Conservation (phyloP, 2,888 invertebrate species). For the Nymphalis c-album region DNA sequence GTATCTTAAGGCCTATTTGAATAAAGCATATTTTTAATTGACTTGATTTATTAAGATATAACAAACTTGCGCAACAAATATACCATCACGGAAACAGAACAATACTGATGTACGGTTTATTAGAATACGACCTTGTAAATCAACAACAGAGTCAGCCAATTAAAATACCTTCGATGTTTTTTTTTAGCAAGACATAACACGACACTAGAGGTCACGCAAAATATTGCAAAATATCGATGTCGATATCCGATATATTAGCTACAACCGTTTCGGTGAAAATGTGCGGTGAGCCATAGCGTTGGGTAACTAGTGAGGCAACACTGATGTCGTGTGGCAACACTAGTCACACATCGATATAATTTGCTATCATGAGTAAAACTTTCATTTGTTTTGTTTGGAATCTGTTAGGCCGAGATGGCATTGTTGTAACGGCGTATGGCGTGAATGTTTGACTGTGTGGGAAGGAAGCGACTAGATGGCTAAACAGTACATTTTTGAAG, state of each 20-base stretch:
- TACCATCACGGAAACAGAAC: too few relatives aligned
- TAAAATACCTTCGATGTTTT: not conserved
- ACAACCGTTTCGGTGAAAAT: constrained; percentile 31
- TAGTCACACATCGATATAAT: constrained; percentile 24
- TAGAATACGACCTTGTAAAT: too few relatives aligned
- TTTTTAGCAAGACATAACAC: not conserved
- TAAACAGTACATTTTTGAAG: not conserved
- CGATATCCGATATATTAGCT: constrained; percentile 25
- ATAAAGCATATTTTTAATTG: too few relatives aligned
- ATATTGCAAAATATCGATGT: constrained; percentile 32
- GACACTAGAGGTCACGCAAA: constrained; percentile 26
- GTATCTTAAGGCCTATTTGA: too few relatives aligned
- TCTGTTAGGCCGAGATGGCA: too few relatives aligned
- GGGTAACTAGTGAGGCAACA: constrained; percentile 37
- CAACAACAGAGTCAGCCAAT: too few relatives aligned
- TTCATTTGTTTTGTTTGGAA: constrained; percentile 28
- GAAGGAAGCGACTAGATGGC: too few relatives aligned
- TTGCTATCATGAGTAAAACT: constrained; percentile 27
- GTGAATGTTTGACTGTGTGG: too few relatives aligned
- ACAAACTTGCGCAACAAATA: too few relatives aligned
- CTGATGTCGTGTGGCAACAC: constrained; percentile 36
- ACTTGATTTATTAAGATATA: too few relatives aligned
- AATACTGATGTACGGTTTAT: too few relatives aligned
- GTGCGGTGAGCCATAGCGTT: constrained; percentile 38
- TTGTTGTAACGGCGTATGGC: too few relatives aligned